phyloP scores from a whole-genome alignment of 1,140 invertebrate species.

The Lepidurus couesii region DNA sequence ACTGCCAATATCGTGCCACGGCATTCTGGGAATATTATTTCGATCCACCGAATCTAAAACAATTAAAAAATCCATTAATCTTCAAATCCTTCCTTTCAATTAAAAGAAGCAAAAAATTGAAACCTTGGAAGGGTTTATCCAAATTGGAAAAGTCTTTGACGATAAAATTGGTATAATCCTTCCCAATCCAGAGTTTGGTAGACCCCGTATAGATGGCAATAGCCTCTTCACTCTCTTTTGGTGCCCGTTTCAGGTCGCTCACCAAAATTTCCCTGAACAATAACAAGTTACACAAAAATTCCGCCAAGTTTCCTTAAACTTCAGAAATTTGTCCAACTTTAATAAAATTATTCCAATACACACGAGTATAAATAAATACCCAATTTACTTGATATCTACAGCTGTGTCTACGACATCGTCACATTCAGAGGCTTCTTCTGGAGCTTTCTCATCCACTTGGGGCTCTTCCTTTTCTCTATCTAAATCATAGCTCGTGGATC shows the following conservation, averaged over 20 bases:
- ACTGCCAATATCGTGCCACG: slow-evolving; percentile 95
- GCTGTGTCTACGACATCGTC: neutral
- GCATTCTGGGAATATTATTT: slow-evolving; percentile 84
- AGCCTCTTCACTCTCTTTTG: slow-evolving; percentile 43
- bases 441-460: neutral
- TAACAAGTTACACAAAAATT: neutral
- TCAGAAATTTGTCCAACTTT: no score
- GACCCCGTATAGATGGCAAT: slow-evolving; percentile 50
- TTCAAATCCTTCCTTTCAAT: neutral
- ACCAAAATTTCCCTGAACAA: neutral
- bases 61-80: neutral
- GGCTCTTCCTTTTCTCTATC: slow-evolving; percentile 26
- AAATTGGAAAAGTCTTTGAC: slow-evolving; percentile 93
- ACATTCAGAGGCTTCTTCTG: neutral
- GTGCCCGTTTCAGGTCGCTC: slow-evolving; percentile 42
- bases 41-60: slow-evolving; percentile 77
- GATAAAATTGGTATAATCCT: slow-evolving; percentile 97
- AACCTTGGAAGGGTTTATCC: slow-evolving; percentile 75
- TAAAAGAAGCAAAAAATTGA: neutral
- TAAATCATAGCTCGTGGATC: slow-evolving; percentile 34
- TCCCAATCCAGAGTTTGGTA: slow-evolving; percentile 92
- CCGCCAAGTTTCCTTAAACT: neutral
- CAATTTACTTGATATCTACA: neutral
- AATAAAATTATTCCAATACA: no score
- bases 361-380: no score